Percentiles rank a stretch among this genome's conserved stretches.
phyloP scores from a whole-genome alignment of 92 coral and sea anemone genomes.

The Anthopleura xanthogrammica region DNA sequence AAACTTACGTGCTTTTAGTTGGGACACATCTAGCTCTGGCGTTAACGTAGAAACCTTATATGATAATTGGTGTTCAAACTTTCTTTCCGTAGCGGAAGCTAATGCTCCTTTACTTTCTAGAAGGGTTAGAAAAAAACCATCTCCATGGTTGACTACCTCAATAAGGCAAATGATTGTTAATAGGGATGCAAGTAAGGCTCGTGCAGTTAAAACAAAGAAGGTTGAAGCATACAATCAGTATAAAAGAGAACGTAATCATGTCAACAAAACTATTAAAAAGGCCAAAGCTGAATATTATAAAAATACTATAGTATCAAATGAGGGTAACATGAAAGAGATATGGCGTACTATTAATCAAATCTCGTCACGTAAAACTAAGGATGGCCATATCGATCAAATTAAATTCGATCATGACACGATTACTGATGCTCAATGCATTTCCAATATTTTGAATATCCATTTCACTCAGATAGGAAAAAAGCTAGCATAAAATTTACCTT shows the following conservation, averaged over 20 bases:
- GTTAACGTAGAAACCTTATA: neutral
- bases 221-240: conserved; percentile 6
- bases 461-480: neutral
- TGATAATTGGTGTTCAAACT: conserved; percentile 10
- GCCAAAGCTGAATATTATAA: conserved; percentile 2
- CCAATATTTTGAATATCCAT: neutral
- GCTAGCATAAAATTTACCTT: neutral
- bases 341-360: neutral
- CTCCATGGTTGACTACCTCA: conserved; percentile 4
- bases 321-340: conserved; percentile 4
- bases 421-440: conserved; percentile 8
- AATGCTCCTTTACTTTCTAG: conserved; percentile 15
- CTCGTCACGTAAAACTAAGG: neutral
- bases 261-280: conserved; percentile 1
- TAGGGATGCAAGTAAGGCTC: neutral
- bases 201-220: conserved; percentile 3
- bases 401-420: neutral
- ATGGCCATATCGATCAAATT: conserved; percentile 6
- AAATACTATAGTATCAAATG: neutral
- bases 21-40: neutral
- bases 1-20: neutral
- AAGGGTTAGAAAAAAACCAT: conserved; percentile 14
- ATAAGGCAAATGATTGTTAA: conserved; percentile 4
- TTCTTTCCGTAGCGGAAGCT: neutral
- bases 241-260: conserved; percentile 7